Base-by-base conservation (phyloP, 2,888 invertebrate species). In the Trissolcus brochymenae region DNA sequence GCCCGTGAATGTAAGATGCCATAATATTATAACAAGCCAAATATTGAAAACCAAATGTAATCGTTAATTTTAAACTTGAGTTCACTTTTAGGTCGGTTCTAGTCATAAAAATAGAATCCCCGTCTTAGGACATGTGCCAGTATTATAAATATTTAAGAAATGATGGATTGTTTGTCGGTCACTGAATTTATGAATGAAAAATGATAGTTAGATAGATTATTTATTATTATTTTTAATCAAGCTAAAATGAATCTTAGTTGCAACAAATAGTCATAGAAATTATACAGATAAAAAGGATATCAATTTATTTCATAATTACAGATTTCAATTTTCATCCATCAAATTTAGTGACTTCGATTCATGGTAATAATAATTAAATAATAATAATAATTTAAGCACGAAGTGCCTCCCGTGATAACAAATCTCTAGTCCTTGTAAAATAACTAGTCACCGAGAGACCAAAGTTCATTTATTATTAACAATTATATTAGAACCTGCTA, bases 81-180 rank as follows among this genome's bases (percentile, higher is more conserved):
- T 14, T 41, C 29, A 62, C 19, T 43, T 59, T 60, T 35, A 70
- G 70, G 43, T 57, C 21, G 64, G 73, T 53, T 51, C 60, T 55
- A 41, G 43, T 51, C 17, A 17, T 43, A 40, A 51, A 25, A 21
- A 46, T 9, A 25, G 9, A 55, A 6, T 72, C 50, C 17, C 7
- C 21, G 46, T 16, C 53, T 62, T 72, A 82, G 84, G 84, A 79
- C 80, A 73, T 57, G 84, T 80, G 84, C 82, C 84, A 84, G 84
- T 84, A 79, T 78, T 57, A 55, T 54, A 53, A 57, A 64, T 19
- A 11, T 13, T 2, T 25, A 54, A 54, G 51, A 13, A 17, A 51
- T 16, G 51, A 51, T 51, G 13, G 9, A 35, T 35, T 1, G 35
- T 7, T 35, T 35, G 35, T 11, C 35, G 35, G 7, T 9, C 11